These are phyloP conservation scores for Propithecus perrieri DNA, from an alignment of 2,797 vertebrate species.

Conservation along the genomic window DNA sequence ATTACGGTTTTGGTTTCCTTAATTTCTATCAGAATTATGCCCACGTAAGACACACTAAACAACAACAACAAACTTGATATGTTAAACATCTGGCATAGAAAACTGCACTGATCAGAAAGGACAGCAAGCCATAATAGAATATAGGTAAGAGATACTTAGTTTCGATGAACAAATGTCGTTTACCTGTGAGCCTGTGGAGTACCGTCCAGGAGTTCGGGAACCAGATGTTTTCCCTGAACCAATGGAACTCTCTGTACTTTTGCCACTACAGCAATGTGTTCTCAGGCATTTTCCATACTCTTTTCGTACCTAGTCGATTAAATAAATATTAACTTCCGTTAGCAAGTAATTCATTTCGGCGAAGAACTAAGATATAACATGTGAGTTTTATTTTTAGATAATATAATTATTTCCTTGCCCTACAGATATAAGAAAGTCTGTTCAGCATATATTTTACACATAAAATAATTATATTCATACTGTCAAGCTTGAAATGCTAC, in stretches of 20 bases:
- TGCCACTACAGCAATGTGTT: slow-evolving; percentile 96
- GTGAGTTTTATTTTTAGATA: not conserved
- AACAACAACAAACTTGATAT: not conserved
- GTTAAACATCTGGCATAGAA: not conserved
- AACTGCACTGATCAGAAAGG: rapidly evolving
- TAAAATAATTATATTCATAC: not conserved
- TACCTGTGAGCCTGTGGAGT: slow-evolving; percentile 98
- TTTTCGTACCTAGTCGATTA: slow-evolving; percentile 93
- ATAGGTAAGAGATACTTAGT: rapidly evolving
- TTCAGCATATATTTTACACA: not conserved
- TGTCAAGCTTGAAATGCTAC: not conserved
- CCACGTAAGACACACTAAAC: not conserved
- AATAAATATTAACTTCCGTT: slow-evolving; percentile 75
- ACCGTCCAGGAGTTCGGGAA: slow-evolving; percentile 94
- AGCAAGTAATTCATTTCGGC: slow-evolving; percentile 56
- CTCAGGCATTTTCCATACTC: slow-evolving; percentile 98
- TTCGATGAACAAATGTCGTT: not conserved
- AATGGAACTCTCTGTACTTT: slow-evolving; percentile 96
- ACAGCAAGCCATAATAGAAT: rapidly evolving
- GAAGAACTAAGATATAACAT: slow-evolving; percentile 25
- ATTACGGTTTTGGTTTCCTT: not conserved
- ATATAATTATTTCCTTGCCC: slow-evolving; percentile 17
- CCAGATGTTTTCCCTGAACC: slow-evolving; percentile 95
- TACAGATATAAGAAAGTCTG: not conserved
- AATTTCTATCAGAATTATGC: not conserved